These are phyloP conservation scores for Mesoclemmys tuberculata DNA, from an alignment of 2,113 vertebrate species.

Conservation along the genomic window DNA sequence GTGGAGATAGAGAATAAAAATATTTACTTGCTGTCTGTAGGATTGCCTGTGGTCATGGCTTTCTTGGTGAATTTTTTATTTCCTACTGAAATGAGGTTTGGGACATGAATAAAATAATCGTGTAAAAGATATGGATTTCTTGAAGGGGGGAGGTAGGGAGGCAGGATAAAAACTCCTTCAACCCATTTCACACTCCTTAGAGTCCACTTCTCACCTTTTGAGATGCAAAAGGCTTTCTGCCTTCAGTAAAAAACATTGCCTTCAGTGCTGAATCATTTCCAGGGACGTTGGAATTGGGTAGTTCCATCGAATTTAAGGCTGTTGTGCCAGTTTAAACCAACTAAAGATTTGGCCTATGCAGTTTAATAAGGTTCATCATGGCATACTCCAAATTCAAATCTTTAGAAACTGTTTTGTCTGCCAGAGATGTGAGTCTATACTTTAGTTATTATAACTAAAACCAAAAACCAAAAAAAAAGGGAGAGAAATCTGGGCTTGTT, in stretches of 20 bases:
- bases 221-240: neutral
- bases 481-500: neutral
- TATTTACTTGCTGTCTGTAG: neutral
- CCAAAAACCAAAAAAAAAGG: neutral
- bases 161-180: neutral
- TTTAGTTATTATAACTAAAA: neutral
- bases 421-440: neutral
- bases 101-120: neutral
- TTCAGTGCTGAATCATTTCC: neutral
- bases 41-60: neutral
- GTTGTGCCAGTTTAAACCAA: neutral
- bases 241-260: neutral
- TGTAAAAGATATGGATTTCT: neutral
- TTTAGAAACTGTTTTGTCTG: neutral
- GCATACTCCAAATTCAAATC: neutral
- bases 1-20: neutral
- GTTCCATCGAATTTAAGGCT: neutral
- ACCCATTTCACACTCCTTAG: neutral
- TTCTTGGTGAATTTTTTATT: neutral
- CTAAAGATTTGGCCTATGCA: neutral
- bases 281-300: neutral
- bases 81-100: neutral
- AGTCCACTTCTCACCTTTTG: neutral
- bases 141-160: neutral
- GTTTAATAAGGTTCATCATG: neutral